These are phyloP conservation scores for Macropis europaea DNA, from an alignment of 2,888 invertebrate genomes.

Conservation along the genomic window DNA sequence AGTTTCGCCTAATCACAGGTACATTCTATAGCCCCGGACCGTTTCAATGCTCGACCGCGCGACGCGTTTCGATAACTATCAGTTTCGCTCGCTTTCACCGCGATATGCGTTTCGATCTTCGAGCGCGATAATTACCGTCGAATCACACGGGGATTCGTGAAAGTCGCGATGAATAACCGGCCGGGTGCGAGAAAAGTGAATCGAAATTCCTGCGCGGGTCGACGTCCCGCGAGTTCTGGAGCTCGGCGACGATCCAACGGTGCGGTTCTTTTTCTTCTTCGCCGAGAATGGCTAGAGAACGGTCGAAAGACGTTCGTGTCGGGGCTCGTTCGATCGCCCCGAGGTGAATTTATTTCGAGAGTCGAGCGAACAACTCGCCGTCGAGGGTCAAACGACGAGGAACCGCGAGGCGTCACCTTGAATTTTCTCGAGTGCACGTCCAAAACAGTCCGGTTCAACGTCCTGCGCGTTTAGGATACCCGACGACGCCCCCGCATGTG, in stretches of 20 bases:
- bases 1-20: neutral
- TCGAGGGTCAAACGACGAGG: constrained; percentile 18
- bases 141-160: constrained; percentile 30
- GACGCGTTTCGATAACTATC: constrained; percentile 10
- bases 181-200: neutral
- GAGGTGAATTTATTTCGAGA: constrained; percentile 39
- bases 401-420: constrained; percentile 51
- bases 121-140: constrained; percentile 26
- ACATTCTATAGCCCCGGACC: neutral
- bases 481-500: constrained; percentile 37
- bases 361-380: constrained; percentile 9
- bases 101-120: constrained; percentile 26
- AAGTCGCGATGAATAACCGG: constrained; percentile 25
- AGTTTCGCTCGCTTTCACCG: constrained; percentile 46
- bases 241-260: no score
- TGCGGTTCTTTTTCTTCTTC: no score
- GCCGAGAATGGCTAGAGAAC: no score
- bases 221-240: no score
- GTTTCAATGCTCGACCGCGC: neutral
- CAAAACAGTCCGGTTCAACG: constrained; percentile 60
- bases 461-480: constrained; percentile 33
- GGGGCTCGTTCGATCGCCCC: neutral
- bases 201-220: no score
- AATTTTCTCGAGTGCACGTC: constrained; percentile 49
- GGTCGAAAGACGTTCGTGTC: neutral